phyloP scores from a whole-genome alignment of 2,113 vertebrate species.

The Gracilinanus agilis region DNA sequence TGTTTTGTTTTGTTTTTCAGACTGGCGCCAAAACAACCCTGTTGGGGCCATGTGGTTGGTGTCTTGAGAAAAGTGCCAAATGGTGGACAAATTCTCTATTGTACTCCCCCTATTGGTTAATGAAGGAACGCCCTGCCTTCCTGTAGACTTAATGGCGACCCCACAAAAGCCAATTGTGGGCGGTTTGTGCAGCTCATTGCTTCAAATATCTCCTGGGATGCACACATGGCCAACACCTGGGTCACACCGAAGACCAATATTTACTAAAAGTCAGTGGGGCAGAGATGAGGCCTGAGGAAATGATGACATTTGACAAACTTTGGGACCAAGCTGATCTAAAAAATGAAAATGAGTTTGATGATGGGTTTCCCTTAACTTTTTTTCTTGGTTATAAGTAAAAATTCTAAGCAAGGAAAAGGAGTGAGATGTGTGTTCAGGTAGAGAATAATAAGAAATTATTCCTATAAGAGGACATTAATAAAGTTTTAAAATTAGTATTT shows the following conservation, averaged over 20 bases:
- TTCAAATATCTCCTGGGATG: background rate
- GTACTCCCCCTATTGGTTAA: background rate
- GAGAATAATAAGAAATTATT: background rate
- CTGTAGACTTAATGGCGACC: background rate
- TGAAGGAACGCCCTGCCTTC: background rate
- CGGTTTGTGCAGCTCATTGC: background rate
- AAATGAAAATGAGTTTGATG: background rate
- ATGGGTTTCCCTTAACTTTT: background rate
- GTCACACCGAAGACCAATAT: background rate
- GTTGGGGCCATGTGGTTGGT: background rate
- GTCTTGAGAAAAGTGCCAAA: background rate
- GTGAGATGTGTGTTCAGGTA: background rate
- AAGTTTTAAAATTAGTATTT: background rate
- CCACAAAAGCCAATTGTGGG: background rate
- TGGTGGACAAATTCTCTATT: background rate
- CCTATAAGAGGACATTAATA: background rate
- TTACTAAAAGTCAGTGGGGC: background rate
- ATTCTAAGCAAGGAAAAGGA: background rate
- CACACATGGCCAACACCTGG: background rate
- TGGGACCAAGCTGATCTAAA: background rate
- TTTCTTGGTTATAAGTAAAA: background rate
- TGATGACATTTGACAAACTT: background rate
- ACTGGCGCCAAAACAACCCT: background rate
- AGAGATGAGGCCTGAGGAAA: background rate
- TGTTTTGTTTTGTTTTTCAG: background rate